Evolutionary conservation across 1,140 invertebrate species (phyloP), one percentile per base, ranked within the genome.

Genomic region (Propsilocerus akamusi): DNA sequence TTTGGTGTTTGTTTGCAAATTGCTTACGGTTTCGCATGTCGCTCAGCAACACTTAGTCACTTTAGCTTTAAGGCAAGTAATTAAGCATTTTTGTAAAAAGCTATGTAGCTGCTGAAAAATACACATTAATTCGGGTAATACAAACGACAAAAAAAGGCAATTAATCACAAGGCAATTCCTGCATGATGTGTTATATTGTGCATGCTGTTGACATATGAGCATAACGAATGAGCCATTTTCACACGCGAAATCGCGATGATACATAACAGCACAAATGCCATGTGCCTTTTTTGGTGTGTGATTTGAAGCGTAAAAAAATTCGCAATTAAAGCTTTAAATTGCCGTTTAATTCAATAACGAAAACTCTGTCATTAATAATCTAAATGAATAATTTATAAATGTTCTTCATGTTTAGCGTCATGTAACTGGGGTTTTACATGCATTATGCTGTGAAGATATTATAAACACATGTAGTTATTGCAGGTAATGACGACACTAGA

Each of bases 121-220:
- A 30, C 14, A 41, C 34, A 41, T 41, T 41, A 41, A 41, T 41
- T 41, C 34, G 22, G n/a, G 22, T 41, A 14, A 20, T 10, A 20
- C 17, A 41, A 14, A 41, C 17, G 28, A 37, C 10, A 41, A 7
- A 41, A 10, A 41, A 17, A 17, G 17, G 34, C 34, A 41, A 41
- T 41, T 41, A 41, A 41, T 41, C 34, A 41, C 34, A 17, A 41
- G 22, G 34, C 34, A 41, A 41, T 41, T 41, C 34, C 22, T 41
- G n/a, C n/a, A n/a, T n/a, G n/a, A n/a, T n/a, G n/a, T n/a, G n/a
- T n/a, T n/a, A n/a, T 20, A 41, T 41, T 14, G 17, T 41, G 34
- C 22, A 14, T 41, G 34, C 5, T 41, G 34, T 41, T 41, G 34
- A 41, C 34, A 41, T 41, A 41, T 41, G 34, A 41, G 34, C 17